Base-by-base conservation (phyloP, 2,113 vertebrate genomes). In the Poecile atricapillus region DNA sequence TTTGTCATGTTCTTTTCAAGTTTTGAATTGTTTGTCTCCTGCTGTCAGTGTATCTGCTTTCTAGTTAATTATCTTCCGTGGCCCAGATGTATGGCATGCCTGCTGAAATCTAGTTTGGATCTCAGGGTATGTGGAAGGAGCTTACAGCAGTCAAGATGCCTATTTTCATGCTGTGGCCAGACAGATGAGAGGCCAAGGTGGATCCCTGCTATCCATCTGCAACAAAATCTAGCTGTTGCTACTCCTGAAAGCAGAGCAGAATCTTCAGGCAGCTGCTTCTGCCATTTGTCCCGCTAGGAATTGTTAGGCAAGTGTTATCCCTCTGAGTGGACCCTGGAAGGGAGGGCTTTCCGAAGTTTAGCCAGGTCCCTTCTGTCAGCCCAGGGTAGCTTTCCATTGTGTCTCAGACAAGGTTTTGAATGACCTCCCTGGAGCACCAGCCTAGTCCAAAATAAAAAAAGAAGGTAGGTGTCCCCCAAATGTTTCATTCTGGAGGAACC, bases 201-300 rank as follows among this genome's bases (percentile, higher is more conserved):
- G 85, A 88, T 94, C 60, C 62, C 78, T 13, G 3, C 74, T 62
- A 13, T 17, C 50, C 67, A 59, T 83, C 78, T 89, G 80, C 90
- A 58, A 30, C 41, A 49, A 56, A 82, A 90, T 86, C 85, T 92
- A 82, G 69, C 86, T 90, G 85, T 95, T 87, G 90, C 90, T 83
- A 10, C 78, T 92, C 60, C 60, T 3, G 1, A 86, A 73, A 83
- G 75, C 44, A 37, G 58, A 91, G 65, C 65, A 74, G 47, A 91
- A 65, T 67, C 82, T 1, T 5, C 63, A 67, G 79, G 64, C 70
- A 70, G 75, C 53, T 74, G 56, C 69, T 68, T 58, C 73, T 92
- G 88, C 71, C 73, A 22, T 74, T 77, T 41, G 19, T 95, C 30
- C 67, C 60, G 0, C 33, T 60, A 25, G 56, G 73, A 52, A 37